Evolutionary conservation across 2,888 invertebrate genomes (phyloP).

Genomic region (Lampropteryx suffumata): DNA sequence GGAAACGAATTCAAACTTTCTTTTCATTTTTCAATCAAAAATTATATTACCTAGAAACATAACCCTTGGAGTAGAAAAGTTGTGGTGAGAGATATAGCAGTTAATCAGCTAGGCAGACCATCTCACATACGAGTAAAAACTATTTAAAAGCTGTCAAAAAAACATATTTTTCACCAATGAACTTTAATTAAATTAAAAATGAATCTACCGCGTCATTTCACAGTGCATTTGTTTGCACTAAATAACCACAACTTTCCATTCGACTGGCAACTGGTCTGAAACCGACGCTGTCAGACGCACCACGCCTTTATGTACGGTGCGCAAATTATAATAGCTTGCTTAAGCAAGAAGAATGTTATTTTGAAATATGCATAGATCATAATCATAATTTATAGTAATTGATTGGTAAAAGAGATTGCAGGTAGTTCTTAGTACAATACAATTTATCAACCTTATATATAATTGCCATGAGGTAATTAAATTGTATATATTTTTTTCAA

Average conservation of each 20-base stretch:
- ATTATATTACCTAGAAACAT: constrained; percentile 28
- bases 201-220: neutral
- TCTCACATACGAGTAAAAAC: no score
- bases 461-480: no score
- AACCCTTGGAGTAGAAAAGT: neutral
- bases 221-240: neutral
- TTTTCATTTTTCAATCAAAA: constrained; percentile 28
- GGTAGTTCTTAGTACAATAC: constrained; percentile 1
- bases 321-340: constrained; percentile 19
- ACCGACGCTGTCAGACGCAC: constrained; percentile 17
- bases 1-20: constrained; percentile 19
- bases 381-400: no score
- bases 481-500: no score
- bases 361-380: no score
- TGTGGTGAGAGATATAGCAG: constrained; percentile 6
- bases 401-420: no score
- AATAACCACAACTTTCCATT: constrained; percentile 18
- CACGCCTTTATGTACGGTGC: constrained; percentile 15
- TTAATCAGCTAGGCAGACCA: neutral
- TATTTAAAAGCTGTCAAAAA: no score
- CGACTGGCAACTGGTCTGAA: constrained; percentile 2
- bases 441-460: no score
- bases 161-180: no score
- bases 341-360: constrained; percentile 12
- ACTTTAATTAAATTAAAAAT: neutral